phyloP scores from a whole-genome alignment of 2,888 invertebrate species.

The Fabriciana adippe region DNA sequence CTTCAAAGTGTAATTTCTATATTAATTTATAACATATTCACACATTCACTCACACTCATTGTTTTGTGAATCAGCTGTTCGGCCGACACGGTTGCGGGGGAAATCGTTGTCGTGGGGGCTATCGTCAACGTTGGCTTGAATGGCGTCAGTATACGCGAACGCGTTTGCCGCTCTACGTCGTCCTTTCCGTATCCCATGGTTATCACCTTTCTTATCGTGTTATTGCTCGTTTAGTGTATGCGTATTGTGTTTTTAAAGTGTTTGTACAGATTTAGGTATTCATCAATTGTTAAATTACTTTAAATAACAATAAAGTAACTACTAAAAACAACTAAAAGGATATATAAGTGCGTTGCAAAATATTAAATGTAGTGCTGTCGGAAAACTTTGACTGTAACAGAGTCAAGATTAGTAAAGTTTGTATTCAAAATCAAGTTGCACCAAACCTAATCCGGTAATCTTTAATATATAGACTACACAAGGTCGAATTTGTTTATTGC shows the following conservation, averaged over 20 bases:
- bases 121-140: conserved; percentile 46
- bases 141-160: conserved; percentile 66
- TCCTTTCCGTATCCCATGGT: conserved; percentile 38
- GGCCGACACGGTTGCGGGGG: conserved; percentile 50
- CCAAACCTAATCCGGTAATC: conserved; percentile 4
- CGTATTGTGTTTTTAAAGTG: conserved; percentile 12
- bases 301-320: background rate
- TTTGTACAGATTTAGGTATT: conserved; percentile 5
- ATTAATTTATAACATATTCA: background rate
- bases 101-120: conserved; percentile 50
- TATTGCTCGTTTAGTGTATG: conserved; percentile 29
- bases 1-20: too few relatives aligned
- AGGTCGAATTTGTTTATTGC: conserved; percentile 18
- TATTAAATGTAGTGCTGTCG: conserved; percentile 24
- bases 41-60: conserved; percentile 32
- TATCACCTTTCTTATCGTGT: conserved; percentile 36
- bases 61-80: conserved; percentile 71
- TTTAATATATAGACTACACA: conserved; percentile 17
- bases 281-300: background rate
- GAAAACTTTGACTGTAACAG: conserved; percentile 50
- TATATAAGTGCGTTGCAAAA: conserved; percentile 24
- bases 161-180: conserved; percentile 49
- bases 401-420: conserved; percentile 12
- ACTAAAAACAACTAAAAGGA: too few relatives aligned
- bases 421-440: conserved; percentile 8